Conservation (phyloP, 2,113 vertebrate species). For the Penelope pileata region DNA sequence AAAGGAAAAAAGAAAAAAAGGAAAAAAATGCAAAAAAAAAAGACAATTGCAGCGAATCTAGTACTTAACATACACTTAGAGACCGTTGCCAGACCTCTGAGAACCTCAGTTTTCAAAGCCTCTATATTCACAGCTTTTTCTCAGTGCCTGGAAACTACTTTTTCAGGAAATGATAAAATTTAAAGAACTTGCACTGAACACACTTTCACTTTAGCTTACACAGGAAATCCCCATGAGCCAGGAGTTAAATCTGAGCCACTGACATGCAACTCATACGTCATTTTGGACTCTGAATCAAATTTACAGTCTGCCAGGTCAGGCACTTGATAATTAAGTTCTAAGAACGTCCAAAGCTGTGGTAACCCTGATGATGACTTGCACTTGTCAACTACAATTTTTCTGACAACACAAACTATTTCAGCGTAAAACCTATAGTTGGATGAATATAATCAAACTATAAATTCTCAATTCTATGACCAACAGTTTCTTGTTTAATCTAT, state of each 20-base stretch:
- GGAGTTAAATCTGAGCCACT: not conserved
- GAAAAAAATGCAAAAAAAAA: too few species aligned
- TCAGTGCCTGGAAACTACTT: not conserved
- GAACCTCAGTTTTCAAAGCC: not conserved
- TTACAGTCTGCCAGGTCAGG: not conserved
- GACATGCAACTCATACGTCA: not conserved
- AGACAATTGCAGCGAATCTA: not conserved
- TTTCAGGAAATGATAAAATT: not conserved
- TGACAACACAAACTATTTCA: constrained; percentile 35
- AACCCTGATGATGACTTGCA: constrained; percentile 4
- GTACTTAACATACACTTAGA: not conserved
- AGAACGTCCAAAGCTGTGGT: constrained; percentile 13
- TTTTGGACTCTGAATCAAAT: constrained; percentile 30
- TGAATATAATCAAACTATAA: not conserved
- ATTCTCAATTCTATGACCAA: not conserved
- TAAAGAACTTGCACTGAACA: not conserved
- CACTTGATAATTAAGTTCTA: not conserved
- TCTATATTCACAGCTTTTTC: not conserved
- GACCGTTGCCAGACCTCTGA: not conserved
- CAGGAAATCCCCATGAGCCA: not conserved
- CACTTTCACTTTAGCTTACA: not conserved
- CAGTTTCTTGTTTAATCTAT: not conserved
- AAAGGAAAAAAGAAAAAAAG: not conserved
- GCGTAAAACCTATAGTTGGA: not conserved
- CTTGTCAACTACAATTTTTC: constrained; percentile 29